phyloP scores from a whole-genome alignment of 2,113 vertebrate genomes.

The Oxyura jamaicensis region DNA sequence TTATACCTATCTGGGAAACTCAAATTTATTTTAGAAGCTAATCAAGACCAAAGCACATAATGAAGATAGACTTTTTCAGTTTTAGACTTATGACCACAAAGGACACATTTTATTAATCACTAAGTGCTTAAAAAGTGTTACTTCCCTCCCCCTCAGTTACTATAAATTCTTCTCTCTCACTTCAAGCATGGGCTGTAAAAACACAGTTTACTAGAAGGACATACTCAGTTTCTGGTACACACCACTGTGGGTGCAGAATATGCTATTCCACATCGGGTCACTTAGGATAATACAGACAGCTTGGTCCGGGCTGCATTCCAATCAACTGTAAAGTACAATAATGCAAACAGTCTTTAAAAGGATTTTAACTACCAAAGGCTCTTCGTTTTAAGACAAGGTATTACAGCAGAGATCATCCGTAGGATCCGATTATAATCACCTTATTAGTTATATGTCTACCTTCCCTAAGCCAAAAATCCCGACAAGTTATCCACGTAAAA shows the following conservation, averaged over 20 bases:
- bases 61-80: neutral
- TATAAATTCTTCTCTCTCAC: constrained; percentile 16
- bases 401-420: neutral
- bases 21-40: constrained; percentile 8
- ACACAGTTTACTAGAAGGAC: neutral
- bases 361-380: constrained; percentile 42
- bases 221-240: neutral
- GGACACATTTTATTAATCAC: constrained; percentile 43
- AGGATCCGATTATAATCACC: constrained; percentile 22
- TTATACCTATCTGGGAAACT: constrained; percentile 4
- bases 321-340: neutral
- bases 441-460: constrained; percentile 18
- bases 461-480: constrained; percentile 41
- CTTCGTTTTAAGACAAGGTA: constrained; percentile 42
- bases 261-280: neutral
- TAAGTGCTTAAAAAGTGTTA: constrained; percentile 21
- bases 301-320: neutral
- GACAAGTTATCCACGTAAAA: neutral
- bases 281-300: constrained; percentile 14
- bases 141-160: constrained; percentile 14
- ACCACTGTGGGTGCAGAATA: neutral
- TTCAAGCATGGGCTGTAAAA: constrained; percentile 26
- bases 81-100: constrained; percentile 36
- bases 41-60: constrained; percentile 30
- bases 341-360: constrained; percentile 3